These are phyloP conservation scores for Siphamia tubifer DNA, from an alignment of 2,113 vertebrate genomes.

Conservation along the genomic window DNA sequence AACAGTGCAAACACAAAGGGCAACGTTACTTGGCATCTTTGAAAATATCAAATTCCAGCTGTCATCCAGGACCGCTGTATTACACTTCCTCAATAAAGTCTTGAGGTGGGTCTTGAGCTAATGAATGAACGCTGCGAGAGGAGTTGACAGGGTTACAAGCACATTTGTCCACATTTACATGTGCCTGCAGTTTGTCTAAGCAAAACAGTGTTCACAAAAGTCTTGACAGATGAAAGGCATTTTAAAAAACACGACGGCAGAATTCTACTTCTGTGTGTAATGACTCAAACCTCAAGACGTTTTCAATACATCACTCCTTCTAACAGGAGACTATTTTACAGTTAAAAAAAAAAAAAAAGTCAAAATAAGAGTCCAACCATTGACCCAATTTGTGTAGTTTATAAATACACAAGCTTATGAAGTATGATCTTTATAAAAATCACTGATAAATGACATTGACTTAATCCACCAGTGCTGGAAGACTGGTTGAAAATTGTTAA, in stretches of 20 bases:
- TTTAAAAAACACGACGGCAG: neutral
- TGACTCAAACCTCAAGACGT: neutral
- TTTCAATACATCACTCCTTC: neutral
- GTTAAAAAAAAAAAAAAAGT: neutral
- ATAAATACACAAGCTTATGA: no score
- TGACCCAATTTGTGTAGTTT: neutral
- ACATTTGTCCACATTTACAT: neutral
- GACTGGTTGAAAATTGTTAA: no score
- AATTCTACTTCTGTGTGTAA: neutral
- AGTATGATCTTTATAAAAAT: no score
- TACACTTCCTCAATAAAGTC: neutral
- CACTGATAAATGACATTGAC: no score
- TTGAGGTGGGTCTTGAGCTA: neutral
- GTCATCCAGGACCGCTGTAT: neutral
- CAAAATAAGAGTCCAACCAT: neutral
- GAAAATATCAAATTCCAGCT: neutral
- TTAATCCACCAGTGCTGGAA: no score
- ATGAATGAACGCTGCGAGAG: conserved; percentile 2
- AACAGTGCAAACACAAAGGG: neutral
- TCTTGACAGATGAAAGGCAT: neutral
- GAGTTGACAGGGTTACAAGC: neutral
- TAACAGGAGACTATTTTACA: neutral
- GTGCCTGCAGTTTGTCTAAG: neutral
- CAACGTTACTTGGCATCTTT: neutral
- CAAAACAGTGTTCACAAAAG: no score